Evolutionary conservation across 2,888 invertebrate species (phyloP).

Genomic region (Lissocephala sabroskyi): DNA sequence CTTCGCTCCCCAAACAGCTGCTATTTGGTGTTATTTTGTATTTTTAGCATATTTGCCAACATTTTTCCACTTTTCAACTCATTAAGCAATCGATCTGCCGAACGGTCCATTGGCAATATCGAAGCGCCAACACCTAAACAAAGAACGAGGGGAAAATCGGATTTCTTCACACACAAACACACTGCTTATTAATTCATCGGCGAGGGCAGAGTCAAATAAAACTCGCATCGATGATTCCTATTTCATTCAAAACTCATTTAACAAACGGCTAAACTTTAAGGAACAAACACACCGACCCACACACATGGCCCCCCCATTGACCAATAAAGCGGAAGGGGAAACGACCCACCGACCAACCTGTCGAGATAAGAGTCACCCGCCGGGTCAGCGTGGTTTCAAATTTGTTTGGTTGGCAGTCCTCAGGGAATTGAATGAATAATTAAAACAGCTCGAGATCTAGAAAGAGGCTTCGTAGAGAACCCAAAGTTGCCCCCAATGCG

Average conservation of each 20-base stretch:
- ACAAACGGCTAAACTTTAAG: conserved; percentile 52
- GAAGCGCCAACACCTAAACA: conserved; percentile 1
- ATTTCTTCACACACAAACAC: background rate
- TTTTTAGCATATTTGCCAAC: conserved; percentile 39
- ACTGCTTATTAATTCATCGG: background rate
- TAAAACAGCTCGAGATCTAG: no score
- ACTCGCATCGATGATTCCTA: conserved; percentile 54
- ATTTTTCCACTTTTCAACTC: conserved; percentile 43
- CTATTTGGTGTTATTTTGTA: background rate
- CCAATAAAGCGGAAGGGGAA: no score
- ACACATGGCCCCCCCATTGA: no score
- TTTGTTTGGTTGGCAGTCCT: no score
- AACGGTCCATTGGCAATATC: background rate
- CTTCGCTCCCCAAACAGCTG: background rate
- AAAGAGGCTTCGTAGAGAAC: no score
- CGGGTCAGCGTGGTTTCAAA: no score
- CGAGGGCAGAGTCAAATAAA: conserved; percentile 33
- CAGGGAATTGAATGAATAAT: no score
- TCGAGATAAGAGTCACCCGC: no score
- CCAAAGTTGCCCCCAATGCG: no score
- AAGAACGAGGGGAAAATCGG: background rate
- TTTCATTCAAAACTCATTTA: conserved; percentile 53
- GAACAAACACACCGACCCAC: conserved; percentile 6
- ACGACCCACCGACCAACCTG: no score
- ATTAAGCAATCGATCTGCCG: conserved; percentile 42